phyloP scores from a whole-genome alignment of 2,113 vertebrate species.

The Zosterops japonicus region DNA sequence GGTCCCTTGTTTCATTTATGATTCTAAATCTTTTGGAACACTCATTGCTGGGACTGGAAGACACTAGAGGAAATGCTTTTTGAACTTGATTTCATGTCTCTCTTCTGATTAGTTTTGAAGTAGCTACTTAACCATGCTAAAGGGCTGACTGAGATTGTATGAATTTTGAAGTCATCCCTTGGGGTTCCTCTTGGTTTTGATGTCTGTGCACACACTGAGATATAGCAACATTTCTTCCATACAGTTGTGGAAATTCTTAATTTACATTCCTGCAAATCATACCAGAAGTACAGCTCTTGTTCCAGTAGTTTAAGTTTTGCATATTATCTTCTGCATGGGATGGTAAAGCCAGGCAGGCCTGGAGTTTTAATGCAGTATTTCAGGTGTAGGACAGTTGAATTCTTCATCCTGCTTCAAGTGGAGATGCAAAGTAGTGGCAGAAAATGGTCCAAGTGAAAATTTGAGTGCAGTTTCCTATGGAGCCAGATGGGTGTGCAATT shows the following conservation, averaged over 20 bases:
- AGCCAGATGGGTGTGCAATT: constrained; percentile 60
- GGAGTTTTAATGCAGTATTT: not conserved
- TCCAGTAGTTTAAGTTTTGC: not conserved
- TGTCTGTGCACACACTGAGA: not conserved
- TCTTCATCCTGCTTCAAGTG: not conserved
- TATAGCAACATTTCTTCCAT: not conserved
- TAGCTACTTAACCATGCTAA: not conserved
- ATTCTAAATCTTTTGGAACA: not conserved
- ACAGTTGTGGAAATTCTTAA: not conserved
- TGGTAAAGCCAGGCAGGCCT: not conserved
- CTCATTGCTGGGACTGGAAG: not conserved
- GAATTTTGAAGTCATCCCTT: not conserved
- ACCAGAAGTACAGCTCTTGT: not conserved
- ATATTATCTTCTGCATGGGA: not conserved
- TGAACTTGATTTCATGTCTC: not conserved
- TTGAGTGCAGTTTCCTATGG: constrained; percentile 28
- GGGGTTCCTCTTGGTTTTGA: not conserved
- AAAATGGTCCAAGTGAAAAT: not conserved
- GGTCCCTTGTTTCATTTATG: not conserved
- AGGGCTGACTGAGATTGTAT: not conserved
- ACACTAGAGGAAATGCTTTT: not conserved
- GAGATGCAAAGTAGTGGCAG: not conserved
- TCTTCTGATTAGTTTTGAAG: not conserved
- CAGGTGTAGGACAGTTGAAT: not conserved
- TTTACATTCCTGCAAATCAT: not conserved